phyloP scores from a whole-genome alignment of 1,140 invertebrate species.

The Tetraneura akinire region DNA sequence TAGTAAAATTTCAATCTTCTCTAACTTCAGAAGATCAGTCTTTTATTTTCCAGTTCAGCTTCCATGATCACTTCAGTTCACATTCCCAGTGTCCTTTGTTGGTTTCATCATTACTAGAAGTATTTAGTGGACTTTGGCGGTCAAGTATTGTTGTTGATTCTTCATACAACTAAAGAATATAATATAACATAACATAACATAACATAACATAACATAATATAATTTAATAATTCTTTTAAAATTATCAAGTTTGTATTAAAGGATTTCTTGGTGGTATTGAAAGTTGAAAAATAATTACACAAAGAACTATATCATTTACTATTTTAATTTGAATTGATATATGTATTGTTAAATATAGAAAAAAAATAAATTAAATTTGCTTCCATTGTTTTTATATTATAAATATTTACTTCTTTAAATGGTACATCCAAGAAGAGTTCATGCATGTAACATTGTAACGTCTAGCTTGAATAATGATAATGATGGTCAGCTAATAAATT shows the following conservation, averaged over 20 bases:
- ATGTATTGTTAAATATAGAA: no score
- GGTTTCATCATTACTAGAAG: slow-evolving; percentile 1
- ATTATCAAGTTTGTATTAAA: no score
- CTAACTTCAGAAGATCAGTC: slow-evolving; percentile 28
- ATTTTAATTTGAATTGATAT: no score
- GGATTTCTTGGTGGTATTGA: no score
- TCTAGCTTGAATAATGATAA: slow-evolving; percentile 77
- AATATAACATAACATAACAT: no score
- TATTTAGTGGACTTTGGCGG: slow-evolving; percentile 21
- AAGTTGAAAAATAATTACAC: no score
- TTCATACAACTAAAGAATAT: slow-evolving; percentile 13
- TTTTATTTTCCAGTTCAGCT: slow-evolving; percentile 34
- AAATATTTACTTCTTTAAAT: slow-evolving; percentile 66
- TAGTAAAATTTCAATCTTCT: slow-evolving; percentile 8
- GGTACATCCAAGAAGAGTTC: slow-evolving; percentile 89
- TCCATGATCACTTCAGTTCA: slow-evolving; percentile 50
- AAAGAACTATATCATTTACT: no score
- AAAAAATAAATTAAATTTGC: no score
- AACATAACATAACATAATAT: no score
- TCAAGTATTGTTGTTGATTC: slow-evolving; percentile 32
- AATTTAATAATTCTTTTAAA: no score
- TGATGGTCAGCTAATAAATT: slow-evolving; percentile 74
- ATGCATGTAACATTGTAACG: slow-evolving; percentile 90
- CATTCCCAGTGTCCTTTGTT: slow-evolving; percentile 20
- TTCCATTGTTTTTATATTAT: not conserved